These are phyloP conservation scores for Uloborus plumipes DNA, from an alignment of 2,888 invertebrate genomes.

Conservation along the genomic window DNA sequence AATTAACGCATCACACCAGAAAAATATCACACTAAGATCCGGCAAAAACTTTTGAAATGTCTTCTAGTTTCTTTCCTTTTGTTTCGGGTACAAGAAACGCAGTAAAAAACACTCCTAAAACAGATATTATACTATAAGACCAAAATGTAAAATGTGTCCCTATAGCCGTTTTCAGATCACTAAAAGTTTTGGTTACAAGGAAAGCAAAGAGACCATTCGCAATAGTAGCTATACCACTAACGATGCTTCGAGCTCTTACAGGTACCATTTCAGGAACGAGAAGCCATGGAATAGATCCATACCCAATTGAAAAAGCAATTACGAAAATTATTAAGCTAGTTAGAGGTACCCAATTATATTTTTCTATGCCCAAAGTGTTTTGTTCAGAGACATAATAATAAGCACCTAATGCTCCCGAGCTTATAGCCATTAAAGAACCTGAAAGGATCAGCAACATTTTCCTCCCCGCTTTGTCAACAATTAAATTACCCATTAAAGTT, in stretches of 20 bases:
- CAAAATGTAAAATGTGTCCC: slow-evolving; percentile 75
- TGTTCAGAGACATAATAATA: slow-evolving; percentile 77
- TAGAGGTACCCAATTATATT: slow-evolving; percentile 80
- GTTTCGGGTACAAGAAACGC: slow-evolving; percentile 91
- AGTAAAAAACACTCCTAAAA: slow-evolving; percentile 86
- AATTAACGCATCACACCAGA: no score
- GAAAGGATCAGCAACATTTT: slow-evolving; percentile 90
- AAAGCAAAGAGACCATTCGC: slow-evolving; percentile 93
- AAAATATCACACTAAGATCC: neutral
- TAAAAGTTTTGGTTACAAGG: slow-evolving; percentile 87
- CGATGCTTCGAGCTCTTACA: slow-evolving; percentile 86
- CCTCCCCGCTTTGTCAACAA: slow-evolving; percentile 90
- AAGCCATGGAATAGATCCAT: slow-evolving; percentile 86
- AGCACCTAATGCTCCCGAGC: slow-evolving; percentile 81
- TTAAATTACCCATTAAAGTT: slow-evolving; percentile 86
- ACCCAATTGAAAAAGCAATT: slow-evolving; percentile 87
- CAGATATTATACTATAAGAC: slow-evolving; percentile 82
- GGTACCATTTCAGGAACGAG: slow-evolving; percentile 94
- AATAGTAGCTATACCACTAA: slow-evolving; percentile 88
- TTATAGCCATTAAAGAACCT: slow-evolving; percentile 76
- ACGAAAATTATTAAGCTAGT: slow-evolving; percentile 86
- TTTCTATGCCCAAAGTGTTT: slow-evolving; percentile 56
- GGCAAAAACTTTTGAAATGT: slow-evolving; percentile 78
- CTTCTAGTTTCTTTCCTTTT: slow-evolving; percentile 90
- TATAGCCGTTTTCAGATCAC: slow-evolving; percentile 19